Conservation (phyloP, 2,113 vertebrate species). For the rabbit (Oryctolagus cuniculus) region mOryCun1.1 NC_091449.1:32548501-32549000, state of each 20-base stretch:
- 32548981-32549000: background rate
- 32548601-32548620: background rate
- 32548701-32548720: no score
- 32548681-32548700: background rate
- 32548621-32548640: background rate
- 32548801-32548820: fast-evolving
- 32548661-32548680: no score
- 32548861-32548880: background rate
- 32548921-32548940: background rate
- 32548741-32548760: background rate
- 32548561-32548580: background rate
- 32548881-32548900: background rate
- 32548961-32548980: background rate
- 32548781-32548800: background rate
- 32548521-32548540: background rate
- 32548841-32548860: background rate
- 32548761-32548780: background rate
- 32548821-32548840: background rate
- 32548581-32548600: background rate
- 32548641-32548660: background rate
- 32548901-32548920: background rate
- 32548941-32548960: background rate
- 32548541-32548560: background rate
- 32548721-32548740: no score
- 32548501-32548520: background rate